Conservation (phyloP, 2,888 invertebrate species). For the Boloria selene region DNA sequence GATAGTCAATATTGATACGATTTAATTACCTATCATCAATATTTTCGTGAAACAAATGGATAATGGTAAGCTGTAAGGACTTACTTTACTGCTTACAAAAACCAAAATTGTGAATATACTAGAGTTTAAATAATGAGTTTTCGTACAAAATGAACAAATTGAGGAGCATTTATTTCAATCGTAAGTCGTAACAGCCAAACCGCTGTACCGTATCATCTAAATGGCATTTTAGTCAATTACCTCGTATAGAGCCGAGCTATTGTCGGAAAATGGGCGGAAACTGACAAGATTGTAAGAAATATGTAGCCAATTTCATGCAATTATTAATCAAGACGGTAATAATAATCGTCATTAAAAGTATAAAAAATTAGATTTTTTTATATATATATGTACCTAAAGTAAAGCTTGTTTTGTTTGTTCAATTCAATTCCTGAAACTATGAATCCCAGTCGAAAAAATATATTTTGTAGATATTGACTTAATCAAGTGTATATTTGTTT, state of each 20-base stretch:
- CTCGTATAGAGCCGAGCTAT: not conserved
- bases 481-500: too few relatives aligned
- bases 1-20: too few relatives aligned
- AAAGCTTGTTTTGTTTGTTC: too few relatives aligned
- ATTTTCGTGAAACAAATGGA: too few relatives aligned
- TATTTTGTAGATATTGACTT: too few relatives aligned
- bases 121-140: not conserved
- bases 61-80: too few relatives aligned
- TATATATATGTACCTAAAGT: too few relatives aligned
- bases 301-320: not conserved
- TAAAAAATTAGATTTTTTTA: not conserved
- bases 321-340: not conserved
- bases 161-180: constrained; percentile 2
- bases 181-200: not conserved
- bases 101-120: not conserved
- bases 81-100: too few relatives aligned
- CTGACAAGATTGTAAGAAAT: constrained; percentile 1
- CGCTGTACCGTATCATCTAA: constrained; percentile 12
- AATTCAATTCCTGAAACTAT: too few relatives aligned
- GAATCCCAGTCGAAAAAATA: too few relatives aligned
- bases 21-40: too few relatives aligned
- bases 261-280: constrained; percentile 14
- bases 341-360: constrained; percentile 11
- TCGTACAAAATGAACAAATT: constrained; percentile 7
- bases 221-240: constrained; percentile 9